Percentiles rank a stretch among this genome's conserved stretches.
Conservation (phyloP, 2,113 vertebrate genomes). For the Hippotragus niger region DNA sequence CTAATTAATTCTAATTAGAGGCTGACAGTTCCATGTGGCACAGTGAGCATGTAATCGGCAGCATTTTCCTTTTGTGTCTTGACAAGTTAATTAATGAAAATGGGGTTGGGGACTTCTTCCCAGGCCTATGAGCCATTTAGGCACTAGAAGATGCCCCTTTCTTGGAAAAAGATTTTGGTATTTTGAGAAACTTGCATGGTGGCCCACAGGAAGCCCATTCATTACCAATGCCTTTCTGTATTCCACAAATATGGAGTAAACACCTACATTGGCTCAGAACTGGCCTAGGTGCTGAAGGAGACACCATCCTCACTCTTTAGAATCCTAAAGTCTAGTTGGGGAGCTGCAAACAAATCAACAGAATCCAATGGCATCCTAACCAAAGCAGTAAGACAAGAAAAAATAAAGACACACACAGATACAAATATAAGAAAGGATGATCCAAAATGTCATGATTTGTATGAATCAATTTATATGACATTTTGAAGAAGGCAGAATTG, state of each 20-base stretch:
- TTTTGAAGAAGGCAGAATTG: constrained; percentile 9
- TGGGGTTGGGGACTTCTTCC: background rate
- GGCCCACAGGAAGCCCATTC: background rate
- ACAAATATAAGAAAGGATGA: background rate
- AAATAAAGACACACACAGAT: background rate
- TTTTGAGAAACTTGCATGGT: background rate
- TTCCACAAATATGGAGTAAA: background rate
- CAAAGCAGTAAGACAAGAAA: constrained; percentile 61
- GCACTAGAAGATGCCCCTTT: background rate
- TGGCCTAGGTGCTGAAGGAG: background rate
- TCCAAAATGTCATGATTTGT: background rate
- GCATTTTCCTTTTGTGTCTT: constrained; percentile 33
- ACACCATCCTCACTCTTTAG: background rate
- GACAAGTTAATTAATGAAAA: constrained; percentile 59
- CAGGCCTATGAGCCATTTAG: background rate
- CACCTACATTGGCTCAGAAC: background rate
- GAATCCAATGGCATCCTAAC: background rate
- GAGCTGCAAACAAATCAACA: background rate
- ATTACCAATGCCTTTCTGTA: background rate
- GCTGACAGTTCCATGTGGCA: constrained; percentile 51
- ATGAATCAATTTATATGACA: background rate
- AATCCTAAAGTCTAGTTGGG: background rate
- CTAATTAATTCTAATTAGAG: constrained; percentile 71
- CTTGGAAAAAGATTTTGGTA: background rate
- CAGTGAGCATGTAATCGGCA: constrained; percentile 25